Evolutionary conservation across 2,797 vertebrate species (phyloP), one percentile per base, ranked within the genome.

Genomic region (Saguinus oedipus): DNA sequence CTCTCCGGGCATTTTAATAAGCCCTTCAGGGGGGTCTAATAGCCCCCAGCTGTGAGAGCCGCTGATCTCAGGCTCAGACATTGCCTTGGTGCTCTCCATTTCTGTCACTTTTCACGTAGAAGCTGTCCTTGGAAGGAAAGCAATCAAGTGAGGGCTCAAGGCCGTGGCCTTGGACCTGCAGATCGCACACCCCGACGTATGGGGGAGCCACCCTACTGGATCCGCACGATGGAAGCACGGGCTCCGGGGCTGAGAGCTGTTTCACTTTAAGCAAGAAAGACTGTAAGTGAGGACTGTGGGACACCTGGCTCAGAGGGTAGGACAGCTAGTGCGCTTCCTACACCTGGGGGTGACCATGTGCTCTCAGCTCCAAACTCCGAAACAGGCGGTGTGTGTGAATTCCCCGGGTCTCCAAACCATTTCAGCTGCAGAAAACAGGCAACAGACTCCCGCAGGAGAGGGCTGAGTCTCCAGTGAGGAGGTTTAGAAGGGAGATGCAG

Each of bases 361-460:
- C 27, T 64, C 46, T 55, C 7, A 20, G 57, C 75, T 88, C 12
- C 57, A 4, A 7, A 12, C 4, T 27, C 14, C 0, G 11, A 59
- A 61, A 44, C 20, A 11, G 0, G 17, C 7, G 0, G 26, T 9
- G 5, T 3, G 10, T 36, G 57, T 6, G 42, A 42, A 15, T 7
- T 27, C 9, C 11, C 15, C 0, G 3, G 61, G 44, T 30, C 79
- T 59, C 75, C 3, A 4, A 0, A 24, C 46, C 4, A 24, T 57
- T 46, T 44, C 4, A 1, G 27, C 0, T 19, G 79, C 61, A 50
- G 87, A 46, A 53, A 44, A 24, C 20, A 13, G 33, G 46, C 36
- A 46, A 4, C 0, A 27, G 42, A 22, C 27, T 22, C 33, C n/a
- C 0, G 0, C 0, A 1, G 10, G 44, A 30, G n/a, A 48, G 19